Evolutionary conservation across 2,888 invertebrate genomes (phyloP).

Genomic region (Oscheius sp.): DNA sequence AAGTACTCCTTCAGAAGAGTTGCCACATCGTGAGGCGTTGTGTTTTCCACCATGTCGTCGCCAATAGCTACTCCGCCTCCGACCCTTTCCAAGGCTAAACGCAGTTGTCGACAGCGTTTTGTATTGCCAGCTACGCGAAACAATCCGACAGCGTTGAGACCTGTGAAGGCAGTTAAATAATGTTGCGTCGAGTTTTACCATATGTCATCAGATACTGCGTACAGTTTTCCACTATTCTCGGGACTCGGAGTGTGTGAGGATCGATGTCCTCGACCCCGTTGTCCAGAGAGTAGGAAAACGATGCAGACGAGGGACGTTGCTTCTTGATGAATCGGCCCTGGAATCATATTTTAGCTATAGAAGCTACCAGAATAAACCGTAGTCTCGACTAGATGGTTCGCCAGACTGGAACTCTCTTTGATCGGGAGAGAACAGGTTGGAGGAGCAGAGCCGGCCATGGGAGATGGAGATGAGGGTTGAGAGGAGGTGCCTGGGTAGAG

Average conservation of each 20-base stretch:
- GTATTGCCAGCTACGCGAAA: slow-evolving; percentile 92
- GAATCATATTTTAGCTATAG: not conserved
- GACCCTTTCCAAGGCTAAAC: slow-evolving; percentile 57
- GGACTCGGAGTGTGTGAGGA: slow-evolving; percentile 73
- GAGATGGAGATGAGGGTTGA: slow-evolving; percentile 48
- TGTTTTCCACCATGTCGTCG: slow-evolving; percentile 79
- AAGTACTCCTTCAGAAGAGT: slow-evolving; percentile 92
- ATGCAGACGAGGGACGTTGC: slow-evolving; percentile 48
- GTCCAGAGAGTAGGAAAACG: slow-evolving; percentile 52
- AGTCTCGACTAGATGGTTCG: slow-evolving; percentile 12
- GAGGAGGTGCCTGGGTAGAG: slow-evolving; percentile 47
- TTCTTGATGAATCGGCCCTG: slow-evolving; percentile 52
- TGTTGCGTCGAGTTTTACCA: slow-evolving; percentile 64
- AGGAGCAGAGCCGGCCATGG: slow-evolving; percentile 47
- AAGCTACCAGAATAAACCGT: not conserved
- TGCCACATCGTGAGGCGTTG: slow-evolving; percentile 89
- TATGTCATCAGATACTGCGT: slow-evolving; percentile 75
- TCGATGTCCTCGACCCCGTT: slow-evolving; percentile 45
- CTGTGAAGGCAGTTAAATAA: slow-evolving; percentile 58
- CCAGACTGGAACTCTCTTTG: not conserved
- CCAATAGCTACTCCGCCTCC: slow-evolving; percentile 47
- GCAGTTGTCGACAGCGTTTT: slow-evolving; percentile 89
- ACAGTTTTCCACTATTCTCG: slow-evolving; percentile 74
- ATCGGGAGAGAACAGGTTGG: slow-evolving; percentile 45
- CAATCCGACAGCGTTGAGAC: slow-evolving; percentile 85